Percentiles rank a stretch among this genome's conserved stretches.
Conservation (phyloP, 2,797 vertebrate genomes). For the Microcaecilia unicolor region DNA sequence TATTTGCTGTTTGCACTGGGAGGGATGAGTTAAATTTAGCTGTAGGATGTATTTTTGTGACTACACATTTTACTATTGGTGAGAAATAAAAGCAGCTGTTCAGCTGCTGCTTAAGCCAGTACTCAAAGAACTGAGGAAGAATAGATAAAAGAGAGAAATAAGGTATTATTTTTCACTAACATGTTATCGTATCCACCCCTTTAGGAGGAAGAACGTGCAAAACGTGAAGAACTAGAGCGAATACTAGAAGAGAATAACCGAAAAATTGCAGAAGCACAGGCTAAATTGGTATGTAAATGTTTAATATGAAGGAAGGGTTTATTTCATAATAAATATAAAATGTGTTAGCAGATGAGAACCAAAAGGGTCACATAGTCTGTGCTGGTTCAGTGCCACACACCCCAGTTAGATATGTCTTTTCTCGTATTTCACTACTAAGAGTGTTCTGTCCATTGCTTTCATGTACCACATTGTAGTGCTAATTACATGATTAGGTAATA, state of each 20-base stretch:
- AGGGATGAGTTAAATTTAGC: slow-evolving; percentile 66
- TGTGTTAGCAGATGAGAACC: no score
- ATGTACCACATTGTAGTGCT: no score
- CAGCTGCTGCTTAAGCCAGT: slow-evolving; percentile 64
- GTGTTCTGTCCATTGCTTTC: no score
- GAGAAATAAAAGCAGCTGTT: slow-evolving; percentile 57
- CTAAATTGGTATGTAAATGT: slow-evolving; percentile 92
- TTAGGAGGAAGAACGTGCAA: slow-evolving; percentile 97
- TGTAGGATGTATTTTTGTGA: slow-evolving; percentile 60
- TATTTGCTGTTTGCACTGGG: slow-evolving; percentile 76
- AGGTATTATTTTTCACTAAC: slow-evolving; percentile 71
- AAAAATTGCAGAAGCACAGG: slow-evolving; percentile 98
- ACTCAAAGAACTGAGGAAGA: slow-evolving; percentile 58
- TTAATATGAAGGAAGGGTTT: no score
- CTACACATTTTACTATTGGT: slow-evolving; percentile 65
- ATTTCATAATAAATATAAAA: no score
- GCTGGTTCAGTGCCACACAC: no score
- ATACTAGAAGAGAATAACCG: slow-evolving; percentile 98
- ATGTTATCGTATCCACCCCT: slow-evolving; percentile 80
- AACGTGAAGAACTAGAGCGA: slow-evolving; percentile 95
- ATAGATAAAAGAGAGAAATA: slow-evolving; percentile 46
- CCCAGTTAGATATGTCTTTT: no score
- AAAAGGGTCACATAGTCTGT: no score
- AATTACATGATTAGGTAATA: no score
- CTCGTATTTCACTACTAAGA: no score